Base-by-base conservation (phyloP, 2,113 vertebrate species). In the Microcebus tavaratra region DNA sequence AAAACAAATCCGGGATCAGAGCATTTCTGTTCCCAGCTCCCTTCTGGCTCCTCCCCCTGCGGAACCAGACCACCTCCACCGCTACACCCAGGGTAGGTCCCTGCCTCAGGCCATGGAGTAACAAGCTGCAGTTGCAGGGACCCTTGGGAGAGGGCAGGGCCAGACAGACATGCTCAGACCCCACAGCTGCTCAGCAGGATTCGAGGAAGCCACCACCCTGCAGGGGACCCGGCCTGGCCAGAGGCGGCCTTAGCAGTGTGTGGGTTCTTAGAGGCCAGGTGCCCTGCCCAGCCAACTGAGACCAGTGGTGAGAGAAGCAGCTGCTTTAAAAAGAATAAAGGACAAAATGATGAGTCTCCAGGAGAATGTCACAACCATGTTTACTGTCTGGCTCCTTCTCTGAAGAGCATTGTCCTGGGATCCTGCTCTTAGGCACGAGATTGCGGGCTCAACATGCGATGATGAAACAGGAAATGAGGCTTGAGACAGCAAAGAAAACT, bases 1-100 rank as follows among this genome's bases (percentile, higher is more conserved):
- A 97, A 97, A 95, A 81, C 14, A 85, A 91, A 68, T 72, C 13
- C 82, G 67, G 36, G n/a, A 73, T 68, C 39, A 67, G n/a, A 65
- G 42, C 5, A 50, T 88, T n/a, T 75, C 15, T 5, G 17, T 68
- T 31, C 11, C 31, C 18, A 39, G 21, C 23, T 88, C 20, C 39
- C 21, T 20, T 7, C 20, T 67, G n/a, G n/a, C 29, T 55, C 31
- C 61, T 70, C 48, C 20, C 23, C 23, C 42, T 68, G 55, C 31
- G 7, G 4, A 82, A 50, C 14, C 55, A 73, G 70, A 42, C 53
- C 17, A n/a, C 36, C 50, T 91, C 21, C 39, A 57, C 34, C 55
- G 70, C 48, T 82, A 13, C 92, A 25, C 67, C 59, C 82, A 70
- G 11, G 20, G 76, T 57, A 67, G 36, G 72, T 79, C 67, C 57